Percentiles rank a stretch among this genome's conserved stretches.
Conservation (phyloP, 2,113 vertebrate genomes). For the Apeltes quadracus region DNA sequence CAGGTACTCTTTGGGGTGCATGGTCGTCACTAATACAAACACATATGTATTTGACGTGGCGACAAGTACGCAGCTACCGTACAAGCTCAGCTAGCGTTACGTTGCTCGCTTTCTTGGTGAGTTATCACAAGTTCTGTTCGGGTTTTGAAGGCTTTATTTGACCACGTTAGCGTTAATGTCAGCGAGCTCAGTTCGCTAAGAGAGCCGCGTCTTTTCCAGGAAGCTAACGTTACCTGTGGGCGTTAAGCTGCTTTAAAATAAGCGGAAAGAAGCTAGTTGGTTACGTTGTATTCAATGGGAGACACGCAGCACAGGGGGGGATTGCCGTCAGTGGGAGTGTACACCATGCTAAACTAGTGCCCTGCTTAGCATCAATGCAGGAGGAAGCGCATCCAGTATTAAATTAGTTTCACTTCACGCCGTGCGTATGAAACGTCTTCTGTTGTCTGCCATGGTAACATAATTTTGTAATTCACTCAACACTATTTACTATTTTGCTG, state of each 20-base stretch:
- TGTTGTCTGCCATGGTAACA: background rate
- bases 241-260: background rate
- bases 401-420: background rate
- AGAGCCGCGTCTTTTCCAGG: background rate
- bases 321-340: background rate
- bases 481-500: too few species aligned
- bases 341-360: background rate
- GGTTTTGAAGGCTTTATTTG: background rate
- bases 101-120: background rate
- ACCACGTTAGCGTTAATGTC: background rate
- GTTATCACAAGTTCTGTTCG: background rate
- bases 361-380: background rate
- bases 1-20: background rate
- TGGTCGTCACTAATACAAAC: too few species aligned
- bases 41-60: background rate
- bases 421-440: too few species aligned
- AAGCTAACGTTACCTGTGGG: too few species aligned
- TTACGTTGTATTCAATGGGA: background rate
- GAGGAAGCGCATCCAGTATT: background rate
- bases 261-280: background rate
- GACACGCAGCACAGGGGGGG: too few species aligned
- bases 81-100: background rate
- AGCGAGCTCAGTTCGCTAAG: slow-evolving; percentile 4
- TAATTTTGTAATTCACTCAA: background rate
- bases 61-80: background rate